Percentiles rank a stretch among this genome's conserved stretches.
These are phyloP conservation scores for Fringilla coelebs DNA, from an alignment of 2,797 vertebrate genomes.

Conservation along the genomic window DNA sequence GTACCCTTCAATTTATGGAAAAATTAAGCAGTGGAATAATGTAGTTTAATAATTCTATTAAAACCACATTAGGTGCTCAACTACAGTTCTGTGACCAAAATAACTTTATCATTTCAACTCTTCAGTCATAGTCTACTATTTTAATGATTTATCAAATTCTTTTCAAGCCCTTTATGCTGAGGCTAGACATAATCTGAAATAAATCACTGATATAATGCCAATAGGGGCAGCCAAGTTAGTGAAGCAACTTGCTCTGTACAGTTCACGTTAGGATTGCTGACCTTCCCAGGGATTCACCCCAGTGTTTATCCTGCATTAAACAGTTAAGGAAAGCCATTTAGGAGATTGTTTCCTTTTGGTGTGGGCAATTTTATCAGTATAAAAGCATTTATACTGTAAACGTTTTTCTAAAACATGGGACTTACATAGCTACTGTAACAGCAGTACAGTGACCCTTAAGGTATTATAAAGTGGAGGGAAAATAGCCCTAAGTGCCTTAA, in stretches of 20 bases:
- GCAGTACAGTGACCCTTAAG: neutral
- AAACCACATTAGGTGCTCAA: neutral
- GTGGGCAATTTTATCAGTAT: neutral
- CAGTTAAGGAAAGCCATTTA: neutral
- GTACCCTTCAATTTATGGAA: neutral
- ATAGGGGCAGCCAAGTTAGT: neutral
- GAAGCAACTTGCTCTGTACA: neutral
- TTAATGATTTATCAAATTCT: neutral
- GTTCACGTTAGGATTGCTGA: neutral
- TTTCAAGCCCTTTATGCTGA: neutral
- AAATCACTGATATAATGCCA: neutral
- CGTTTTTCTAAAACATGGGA: neutral
- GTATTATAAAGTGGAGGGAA: neutral
- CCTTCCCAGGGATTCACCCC: neutral
- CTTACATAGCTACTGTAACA: neutral
- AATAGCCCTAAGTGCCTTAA: neutral
- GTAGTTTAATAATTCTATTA: neutral
- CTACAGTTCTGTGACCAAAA: neutral
- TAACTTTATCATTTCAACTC: neutral
- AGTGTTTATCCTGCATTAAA: neutral
- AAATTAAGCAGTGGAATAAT: neutral
- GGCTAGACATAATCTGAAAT: neutral
- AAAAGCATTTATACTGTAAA: neutral
- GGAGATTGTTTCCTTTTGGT: neutral
- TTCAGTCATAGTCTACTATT: neutral